Percentiles rank a stretch among this genome's conserved stretches.
Conservation (phyloP, 1,140 invertebrate species). For the Theocolax elegans region DNA sequence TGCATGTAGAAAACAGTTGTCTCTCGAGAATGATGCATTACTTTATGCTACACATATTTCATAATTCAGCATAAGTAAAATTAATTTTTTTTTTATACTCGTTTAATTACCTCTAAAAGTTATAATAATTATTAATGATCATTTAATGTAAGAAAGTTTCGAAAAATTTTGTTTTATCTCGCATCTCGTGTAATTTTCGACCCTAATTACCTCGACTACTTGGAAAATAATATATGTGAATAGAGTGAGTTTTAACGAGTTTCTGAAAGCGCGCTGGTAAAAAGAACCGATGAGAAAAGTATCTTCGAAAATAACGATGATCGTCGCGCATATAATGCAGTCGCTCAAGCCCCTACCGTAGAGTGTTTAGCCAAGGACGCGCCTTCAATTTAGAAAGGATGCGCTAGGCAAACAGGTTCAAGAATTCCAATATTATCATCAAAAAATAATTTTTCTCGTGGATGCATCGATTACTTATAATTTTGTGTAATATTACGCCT, state of each 20-base stretch:
- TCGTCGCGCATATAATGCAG: not conserved
- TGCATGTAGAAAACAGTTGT: no score
- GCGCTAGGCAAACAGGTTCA: not conserved
- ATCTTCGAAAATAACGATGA: constrained; percentile 17
- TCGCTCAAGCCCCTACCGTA: not conserved
- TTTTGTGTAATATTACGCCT: no score
- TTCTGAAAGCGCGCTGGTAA: not conserved
- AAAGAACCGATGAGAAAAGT: not conserved
- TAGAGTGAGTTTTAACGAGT: not conserved
- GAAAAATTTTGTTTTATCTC: not conserved
- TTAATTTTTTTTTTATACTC: no score
- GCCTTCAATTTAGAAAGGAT: constrained; percentile 3
- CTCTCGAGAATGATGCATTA: no score
- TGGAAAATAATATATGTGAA: not conserved
- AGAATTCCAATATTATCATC: no score
- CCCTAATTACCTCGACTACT: constrained; percentile 15
- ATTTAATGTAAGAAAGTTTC: not conserved
- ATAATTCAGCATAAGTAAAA: no score
- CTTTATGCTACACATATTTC: no score
- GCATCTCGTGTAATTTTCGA: not conserved
- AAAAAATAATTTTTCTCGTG: no score
- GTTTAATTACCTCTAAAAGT: no score
- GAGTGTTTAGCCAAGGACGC: not conserved
- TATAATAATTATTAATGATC: no score
- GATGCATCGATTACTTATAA: no score